These are phyloP conservation scores for Pollimyrus isidori DNA, from an alignment of 2,113 vertebrate species.

Conservation along the genomic window DNA sequence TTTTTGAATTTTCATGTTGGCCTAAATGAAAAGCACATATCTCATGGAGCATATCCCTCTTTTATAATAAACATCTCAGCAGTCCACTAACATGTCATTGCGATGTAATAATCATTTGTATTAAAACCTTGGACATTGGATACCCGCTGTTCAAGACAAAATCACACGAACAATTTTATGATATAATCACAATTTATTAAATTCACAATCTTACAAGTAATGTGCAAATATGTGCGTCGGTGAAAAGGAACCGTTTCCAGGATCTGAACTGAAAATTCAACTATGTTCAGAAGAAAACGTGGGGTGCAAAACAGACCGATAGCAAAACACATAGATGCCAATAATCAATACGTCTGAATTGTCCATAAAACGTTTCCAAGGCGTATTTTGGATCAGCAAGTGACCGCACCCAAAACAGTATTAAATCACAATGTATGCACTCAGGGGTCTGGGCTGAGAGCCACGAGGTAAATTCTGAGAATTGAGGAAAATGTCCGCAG, in stretches of 20 bases:
- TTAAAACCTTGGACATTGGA: background rate
- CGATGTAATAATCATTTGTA: background rate
- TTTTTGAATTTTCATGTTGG: background rate
- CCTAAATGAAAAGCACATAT: background rate
- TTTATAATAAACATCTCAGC: background rate
- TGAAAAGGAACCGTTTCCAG: background rate
- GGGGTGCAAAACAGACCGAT: background rate
- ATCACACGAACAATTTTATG: conserved; percentile 17
- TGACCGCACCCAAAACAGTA: background rate
- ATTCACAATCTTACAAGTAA: conserved; percentile 1
- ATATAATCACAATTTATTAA: conserved; percentile 10
- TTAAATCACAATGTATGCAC: background rate
- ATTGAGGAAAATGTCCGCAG: background rate
- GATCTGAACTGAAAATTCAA: background rate
- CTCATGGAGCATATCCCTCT: background rate
- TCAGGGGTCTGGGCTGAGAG: background rate
- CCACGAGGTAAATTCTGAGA: background rate
- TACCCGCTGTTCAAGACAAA: background rate
- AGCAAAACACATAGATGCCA: background rate
- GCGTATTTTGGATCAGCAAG: background rate
- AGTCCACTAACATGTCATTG: background rate
- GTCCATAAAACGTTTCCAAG: background rate
- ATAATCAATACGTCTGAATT: background rate
- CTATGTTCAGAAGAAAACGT: background rate
- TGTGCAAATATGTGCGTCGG: background rate